phyloP scores from a whole-genome alignment of 1,140 invertebrate genomes.

The Apis dorsata region DNA sequence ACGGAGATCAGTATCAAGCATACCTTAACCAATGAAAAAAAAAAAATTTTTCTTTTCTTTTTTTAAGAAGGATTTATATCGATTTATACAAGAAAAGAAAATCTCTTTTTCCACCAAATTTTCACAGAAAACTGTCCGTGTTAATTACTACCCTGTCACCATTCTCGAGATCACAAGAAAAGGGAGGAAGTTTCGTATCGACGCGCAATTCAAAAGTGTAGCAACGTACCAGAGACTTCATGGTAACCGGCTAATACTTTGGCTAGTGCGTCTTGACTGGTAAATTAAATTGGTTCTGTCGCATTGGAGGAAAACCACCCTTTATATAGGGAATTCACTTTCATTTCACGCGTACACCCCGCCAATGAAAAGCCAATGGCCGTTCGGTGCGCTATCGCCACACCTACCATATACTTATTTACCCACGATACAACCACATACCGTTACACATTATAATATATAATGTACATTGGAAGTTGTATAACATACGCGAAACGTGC shows the following conservation, averaged over 20 bases:
- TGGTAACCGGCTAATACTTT: slow-evolving; percentile 70
- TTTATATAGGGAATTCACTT: slow-evolving; percentile 81
- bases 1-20: slow-evolving; percentile 73
- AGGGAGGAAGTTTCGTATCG: background rate
- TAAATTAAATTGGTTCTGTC: slow-evolving; percentile 74
- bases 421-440: slow-evolving; percentile 66
- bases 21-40: slow-evolving; percentile 62
- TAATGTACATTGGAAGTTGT: slow-evolving; percentile 70
- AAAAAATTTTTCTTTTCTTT: too few species aligned
- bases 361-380: slow-evolving; percentile 74
- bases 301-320: slow-evolving; percentile 74
- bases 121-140: background rate
- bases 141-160: background rate
- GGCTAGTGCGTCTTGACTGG: slow-evolving; percentile 56
- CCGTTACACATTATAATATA: slow-evolving; percentile 71
- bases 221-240: slow-evolving; percentile 77
- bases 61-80: too few species aligned
- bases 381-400: slow-evolving; percentile 71
- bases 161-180: background rate
- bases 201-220: background rate
- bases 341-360: slow-evolving; percentile 76
- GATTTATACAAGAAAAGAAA: too few species aligned
- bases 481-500: slow-evolving; percentile 72
- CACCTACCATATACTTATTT: slow-evolving; percentile 77
- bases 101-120: background rate